Evolutionary conservation across 2,113 vertebrate species (phyloP).

Genomic region (Lepidothrix coronata): DNA sequence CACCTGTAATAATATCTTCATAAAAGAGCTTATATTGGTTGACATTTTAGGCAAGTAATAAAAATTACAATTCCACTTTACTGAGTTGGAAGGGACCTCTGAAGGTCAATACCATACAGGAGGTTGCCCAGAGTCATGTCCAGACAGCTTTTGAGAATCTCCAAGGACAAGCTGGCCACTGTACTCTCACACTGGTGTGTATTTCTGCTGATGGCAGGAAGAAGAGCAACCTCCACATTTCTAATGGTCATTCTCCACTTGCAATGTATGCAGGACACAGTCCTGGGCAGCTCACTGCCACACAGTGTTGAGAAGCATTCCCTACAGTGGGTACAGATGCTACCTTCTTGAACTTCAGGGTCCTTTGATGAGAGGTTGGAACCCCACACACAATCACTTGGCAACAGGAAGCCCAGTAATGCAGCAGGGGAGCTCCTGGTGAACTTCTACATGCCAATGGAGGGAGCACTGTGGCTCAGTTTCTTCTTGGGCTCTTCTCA

Average conservation of each 20-base stretch:
- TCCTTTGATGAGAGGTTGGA: neutral
- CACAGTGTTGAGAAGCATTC: neutral
- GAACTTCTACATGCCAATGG: fast-evolving
- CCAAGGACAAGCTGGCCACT: neutral
- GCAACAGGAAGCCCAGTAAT: neutral
- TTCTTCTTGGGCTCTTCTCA: neutral
- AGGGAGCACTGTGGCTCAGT: fast-evolving
- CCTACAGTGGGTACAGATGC: fast-evolving
- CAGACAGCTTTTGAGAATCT: neutral
- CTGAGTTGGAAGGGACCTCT: neutral
- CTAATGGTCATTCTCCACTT: neutral
- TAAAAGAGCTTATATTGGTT: neutral
- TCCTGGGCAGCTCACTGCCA: neutral
- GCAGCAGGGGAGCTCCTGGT: fast-evolving
- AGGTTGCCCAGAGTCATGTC: neutral
- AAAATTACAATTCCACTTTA: neutral
- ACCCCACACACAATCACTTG: neutral
- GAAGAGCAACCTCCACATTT: neutral
- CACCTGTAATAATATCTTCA: neutral
- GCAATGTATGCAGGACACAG: fast-evolving
- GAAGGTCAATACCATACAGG: fast-evolving
- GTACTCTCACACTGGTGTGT: neutral
- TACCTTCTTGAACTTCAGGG: neutral
- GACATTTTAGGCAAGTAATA: neutral
- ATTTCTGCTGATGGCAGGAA: neutral